Evolutionary conservation across 2,113 vertebrate genomes (phyloP).

Genomic region (Talpa occidentalis): DNA sequence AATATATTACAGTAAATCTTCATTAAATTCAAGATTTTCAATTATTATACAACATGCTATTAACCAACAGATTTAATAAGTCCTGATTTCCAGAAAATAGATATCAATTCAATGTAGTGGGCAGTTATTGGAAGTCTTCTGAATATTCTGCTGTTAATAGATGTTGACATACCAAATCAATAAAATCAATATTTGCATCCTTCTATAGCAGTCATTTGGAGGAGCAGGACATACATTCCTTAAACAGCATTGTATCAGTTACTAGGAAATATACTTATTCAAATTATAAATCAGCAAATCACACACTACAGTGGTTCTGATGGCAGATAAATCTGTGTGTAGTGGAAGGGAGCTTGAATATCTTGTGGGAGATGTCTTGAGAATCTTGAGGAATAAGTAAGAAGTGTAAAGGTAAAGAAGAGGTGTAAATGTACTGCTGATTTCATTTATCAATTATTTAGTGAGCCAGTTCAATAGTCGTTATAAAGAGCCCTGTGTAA

Average conservation of each 20-base stretch:
- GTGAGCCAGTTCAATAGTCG: neutral
- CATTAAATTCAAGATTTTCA: neutral
- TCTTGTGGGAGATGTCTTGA: neutral
- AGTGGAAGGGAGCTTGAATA: neutral
- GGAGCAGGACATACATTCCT: neutral
- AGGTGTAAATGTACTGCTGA: too few relatives aligned
- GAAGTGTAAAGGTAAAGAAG: neutral
- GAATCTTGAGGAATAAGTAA: neutral
- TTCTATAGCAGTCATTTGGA: neutral
- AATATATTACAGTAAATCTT: neutral
- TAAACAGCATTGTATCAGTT: neutral
- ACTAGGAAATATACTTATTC: neutral
- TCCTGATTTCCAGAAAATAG: constrained; percentile 48
- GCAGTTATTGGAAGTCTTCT: neutral
- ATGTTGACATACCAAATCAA: neutral
- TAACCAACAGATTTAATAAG: neutral
- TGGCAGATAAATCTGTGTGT: neutral
- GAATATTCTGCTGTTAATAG: neutral
- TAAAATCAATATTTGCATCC: neutral
- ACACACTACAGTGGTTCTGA: neutral
- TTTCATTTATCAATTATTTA: neutral
- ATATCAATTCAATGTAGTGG: neutral
- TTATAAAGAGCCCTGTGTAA: neutral
- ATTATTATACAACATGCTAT: neutral
- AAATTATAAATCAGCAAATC: constrained; percentile 17